Evolutionary conservation across 2,113 vertebrate species (phyloP).

Genomic region (Melanerpes formicivorus): DNA sequence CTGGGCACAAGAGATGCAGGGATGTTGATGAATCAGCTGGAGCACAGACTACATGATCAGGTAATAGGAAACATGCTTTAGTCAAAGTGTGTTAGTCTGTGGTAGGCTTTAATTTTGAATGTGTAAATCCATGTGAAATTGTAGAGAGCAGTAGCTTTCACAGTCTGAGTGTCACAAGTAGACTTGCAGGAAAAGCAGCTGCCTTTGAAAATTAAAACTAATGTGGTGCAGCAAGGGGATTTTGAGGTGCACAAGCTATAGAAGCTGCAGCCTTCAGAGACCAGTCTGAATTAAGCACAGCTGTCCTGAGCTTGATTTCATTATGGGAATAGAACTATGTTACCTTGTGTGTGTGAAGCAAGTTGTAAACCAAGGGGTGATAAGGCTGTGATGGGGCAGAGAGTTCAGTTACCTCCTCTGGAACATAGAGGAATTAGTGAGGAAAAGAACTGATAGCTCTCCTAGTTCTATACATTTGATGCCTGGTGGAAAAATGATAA

Average conservation of each 20-base stretch:
- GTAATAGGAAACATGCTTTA: constrained; percentile 65
- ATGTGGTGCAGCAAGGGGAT: not conserved
- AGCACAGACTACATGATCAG: constrained; percentile 87
- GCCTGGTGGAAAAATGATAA: not conserved
- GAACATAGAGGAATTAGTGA: not conserved
- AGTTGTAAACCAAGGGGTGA: not conserved
- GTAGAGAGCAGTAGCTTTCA: not conserved
- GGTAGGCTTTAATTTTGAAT: not conserved
- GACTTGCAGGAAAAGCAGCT: not conserved
- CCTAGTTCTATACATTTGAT: not conserved
- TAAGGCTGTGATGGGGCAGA: not conserved
- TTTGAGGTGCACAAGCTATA: not conserved
- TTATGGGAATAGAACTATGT: not conserved
- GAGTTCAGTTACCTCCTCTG: not conserved
- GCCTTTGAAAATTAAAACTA: not conserved
- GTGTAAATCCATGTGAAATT: not conserved
- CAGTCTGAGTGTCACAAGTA: not conserved
- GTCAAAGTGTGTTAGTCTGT: not conserved
- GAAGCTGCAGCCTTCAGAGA: not conserved
- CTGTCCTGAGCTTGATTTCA: not conserved
- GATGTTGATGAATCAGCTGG: constrained; percentile 83
- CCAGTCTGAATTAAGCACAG: not conserved
- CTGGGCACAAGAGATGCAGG: constrained; percentile 81
- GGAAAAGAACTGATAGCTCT: not conserved
- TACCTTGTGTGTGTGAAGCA: not conserved